Evolutionary conservation across 2,797 vertebrate species (phyloP).

Genomic region (Eulemur albifrons): DNA sequence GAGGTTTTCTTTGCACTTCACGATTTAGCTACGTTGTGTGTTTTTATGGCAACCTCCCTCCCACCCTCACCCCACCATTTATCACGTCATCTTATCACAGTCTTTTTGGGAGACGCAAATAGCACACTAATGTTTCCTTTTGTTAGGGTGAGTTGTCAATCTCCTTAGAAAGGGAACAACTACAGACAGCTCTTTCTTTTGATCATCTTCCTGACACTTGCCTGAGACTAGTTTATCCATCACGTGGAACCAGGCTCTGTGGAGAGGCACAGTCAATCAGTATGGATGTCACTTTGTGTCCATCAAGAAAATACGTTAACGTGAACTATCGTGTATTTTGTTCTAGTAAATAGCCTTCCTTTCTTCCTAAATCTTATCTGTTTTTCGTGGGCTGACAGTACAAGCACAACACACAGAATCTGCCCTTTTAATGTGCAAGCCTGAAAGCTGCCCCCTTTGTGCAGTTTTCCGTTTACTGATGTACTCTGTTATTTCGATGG

Average conservation of each 20-base stretch:
- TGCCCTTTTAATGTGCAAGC: constrained; percentile 61
- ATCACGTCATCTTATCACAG: constrained; percentile 97
- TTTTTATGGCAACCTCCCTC: constrained; percentile 84
- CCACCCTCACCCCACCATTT: constrained; percentile 87
- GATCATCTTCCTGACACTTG: constrained; percentile 96
- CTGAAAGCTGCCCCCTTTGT: constrained; percentile 63
- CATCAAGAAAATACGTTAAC: constrained; percentile 78
- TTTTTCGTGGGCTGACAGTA: constrained; percentile 71
- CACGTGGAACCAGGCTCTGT: constrained; percentile 86
- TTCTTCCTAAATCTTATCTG: constrained; percentile 73
- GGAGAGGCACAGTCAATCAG: constrained; percentile 86
- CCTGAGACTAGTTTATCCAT: constrained; percentile 93
- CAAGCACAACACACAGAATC: constrained; percentile 69
- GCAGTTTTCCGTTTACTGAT: neutral
- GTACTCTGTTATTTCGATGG: neutral
- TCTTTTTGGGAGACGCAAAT: constrained; percentile 92
- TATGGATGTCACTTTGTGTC: constrained; percentile 79
- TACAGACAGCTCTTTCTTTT: constrained; percentile 94
- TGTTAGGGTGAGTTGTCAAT: constrained; percentile 99
- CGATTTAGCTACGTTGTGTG: constrained; percentile 88
- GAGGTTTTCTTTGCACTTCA: constrained; percentile 83
- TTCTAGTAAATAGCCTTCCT: constrained; percentile 75
- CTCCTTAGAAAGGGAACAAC: constrained; percentile 95
- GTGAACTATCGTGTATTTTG: constrained; percentile 73
- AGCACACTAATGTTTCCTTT: constrained; percentile 97